Conservation (phyloP, 2,888 invertebrate genomes). For the Rhabditoides inermis region DNA sequence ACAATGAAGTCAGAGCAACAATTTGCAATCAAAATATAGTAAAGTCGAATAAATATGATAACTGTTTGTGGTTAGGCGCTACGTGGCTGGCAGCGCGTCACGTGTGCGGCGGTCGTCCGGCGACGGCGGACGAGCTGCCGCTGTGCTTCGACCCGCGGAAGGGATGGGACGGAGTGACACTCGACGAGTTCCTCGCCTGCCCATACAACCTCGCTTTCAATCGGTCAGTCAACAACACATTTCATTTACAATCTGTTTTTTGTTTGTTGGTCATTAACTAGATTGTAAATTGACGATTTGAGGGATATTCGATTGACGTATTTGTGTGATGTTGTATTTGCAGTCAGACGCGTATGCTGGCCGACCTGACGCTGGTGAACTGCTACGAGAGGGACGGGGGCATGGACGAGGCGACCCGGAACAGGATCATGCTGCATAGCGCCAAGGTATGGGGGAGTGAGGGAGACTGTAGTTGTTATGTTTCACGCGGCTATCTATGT, state of each 20-base stretch:
- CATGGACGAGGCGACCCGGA: no score
- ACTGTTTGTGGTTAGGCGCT: no score
- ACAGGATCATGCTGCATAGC: slow-evolving; percentile 78
- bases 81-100: slow-evolving; percentile 55
- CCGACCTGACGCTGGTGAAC: slow-evolving; percentile 84
- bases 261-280: not conserved
- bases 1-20: no score
- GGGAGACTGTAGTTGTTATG: no score
- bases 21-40: no score
- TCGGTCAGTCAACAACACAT: slow-evolving; percentile 56
- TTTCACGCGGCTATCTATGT: no score
- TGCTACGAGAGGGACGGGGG: slow-evolving; percentile 69
- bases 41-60: no score
- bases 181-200: slow-evolving; percentile 83
- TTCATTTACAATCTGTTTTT: not conserved
- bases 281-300: slow-evolving; percentile 1
- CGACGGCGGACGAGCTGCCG: slow-evolving; percentile 74
- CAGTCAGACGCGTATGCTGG: slow-evolving; percentile 86
- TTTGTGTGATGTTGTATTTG: not conserved
- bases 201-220: slow-evolving; percentile 88
- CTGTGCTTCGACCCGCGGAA: slow-evolving; percentile 54
- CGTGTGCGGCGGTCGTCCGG: slow-evolving; percentile 57
- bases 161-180: slow-evolving; percentile 67
- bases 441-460: no score
- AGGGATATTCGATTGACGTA: not conserved